Conservation (phyloP, 2,888 invertebrate genomes). For the Euspilapteryx auroguttella region DNA sequence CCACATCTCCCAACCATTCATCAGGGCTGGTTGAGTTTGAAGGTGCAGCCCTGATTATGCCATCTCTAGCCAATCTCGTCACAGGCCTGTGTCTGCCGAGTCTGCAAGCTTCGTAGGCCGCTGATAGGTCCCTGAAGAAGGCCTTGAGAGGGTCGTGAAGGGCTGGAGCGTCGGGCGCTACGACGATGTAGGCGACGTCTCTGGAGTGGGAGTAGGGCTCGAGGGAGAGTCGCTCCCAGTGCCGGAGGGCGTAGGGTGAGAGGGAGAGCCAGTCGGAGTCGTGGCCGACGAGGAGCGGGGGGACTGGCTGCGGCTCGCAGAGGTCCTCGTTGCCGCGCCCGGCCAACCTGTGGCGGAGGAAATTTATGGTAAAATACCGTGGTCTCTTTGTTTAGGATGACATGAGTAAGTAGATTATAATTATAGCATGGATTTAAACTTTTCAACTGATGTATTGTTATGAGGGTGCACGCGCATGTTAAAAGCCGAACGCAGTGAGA, state of each 20-base stretch:
- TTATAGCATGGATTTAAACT: too few species aligned
- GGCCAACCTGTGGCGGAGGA: slow-evolving; percentile 92
- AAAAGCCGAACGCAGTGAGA: too few species aligned
- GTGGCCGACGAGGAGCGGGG: slow-evolving; percentile 89
- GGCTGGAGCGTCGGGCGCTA: slow-evolving; percentile 90
- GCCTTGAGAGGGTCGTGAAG: slow-evolving; percentile 75
- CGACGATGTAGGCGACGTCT: slow-evolving; percentile 92
- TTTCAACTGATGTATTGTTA: too few species aligned
- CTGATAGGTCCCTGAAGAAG: slow-evolving; percentile 92
- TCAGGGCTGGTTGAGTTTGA: slow-evolving; percentile 65
- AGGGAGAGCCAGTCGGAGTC: slow-evolving; percentile 94
- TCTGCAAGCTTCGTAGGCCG: slow-evolving; percentile 92
- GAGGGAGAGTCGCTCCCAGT: slow-evolving; percentile 96
- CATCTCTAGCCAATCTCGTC: slow-evolving; percentile 79
- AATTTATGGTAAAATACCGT: too few species aligned
- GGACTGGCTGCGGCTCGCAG: slow-evolving; percentile 96
- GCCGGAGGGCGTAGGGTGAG: slow-evolving; percentile 91
- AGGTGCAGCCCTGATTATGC: slow-evolving; percentile 76
- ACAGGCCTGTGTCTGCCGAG: slow-evolving; percentile 93
- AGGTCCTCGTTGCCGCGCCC: slow-evolving; percentile 93
- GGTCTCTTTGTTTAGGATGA: too few species aligned
- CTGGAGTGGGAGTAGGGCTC: slow-evolving; percentile 96
- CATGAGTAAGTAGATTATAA: too few species aligned
- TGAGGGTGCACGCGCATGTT: too few species aligned
- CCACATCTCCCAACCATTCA: slow-evolving; percentile 87